Conservation (phyloP, 2,113 vertebrate species). For the Cebus imitator region DNA sequence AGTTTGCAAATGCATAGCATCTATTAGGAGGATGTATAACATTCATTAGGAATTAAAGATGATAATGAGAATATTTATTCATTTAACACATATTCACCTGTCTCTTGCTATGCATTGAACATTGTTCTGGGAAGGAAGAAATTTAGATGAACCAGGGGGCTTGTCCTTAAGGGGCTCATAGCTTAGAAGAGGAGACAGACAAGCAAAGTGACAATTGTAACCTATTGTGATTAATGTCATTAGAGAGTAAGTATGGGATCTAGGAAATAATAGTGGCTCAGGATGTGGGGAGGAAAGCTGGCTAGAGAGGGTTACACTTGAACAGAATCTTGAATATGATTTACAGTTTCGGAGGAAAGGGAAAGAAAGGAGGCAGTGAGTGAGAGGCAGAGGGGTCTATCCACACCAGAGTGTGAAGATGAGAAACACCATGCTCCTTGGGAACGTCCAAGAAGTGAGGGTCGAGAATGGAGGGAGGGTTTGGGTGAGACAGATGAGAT, state of each 20-base stretch:
- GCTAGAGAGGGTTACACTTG: background rate
- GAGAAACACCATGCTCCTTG: background rate
- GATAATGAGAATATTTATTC: background rate
- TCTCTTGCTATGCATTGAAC: background rate
- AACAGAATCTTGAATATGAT: background rate
- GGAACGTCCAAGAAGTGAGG: background rate
- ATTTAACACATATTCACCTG: background rate
- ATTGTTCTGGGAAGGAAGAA: background rate
- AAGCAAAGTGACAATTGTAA: background rate
- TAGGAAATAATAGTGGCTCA: background rate
- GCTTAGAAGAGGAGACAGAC: background rate
- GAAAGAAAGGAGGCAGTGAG: background rate
- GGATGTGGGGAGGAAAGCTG: background rate
- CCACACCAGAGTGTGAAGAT: background rate
- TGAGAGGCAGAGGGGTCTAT: background rate
- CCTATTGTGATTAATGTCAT: too few species aligned
- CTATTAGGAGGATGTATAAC: background rate
- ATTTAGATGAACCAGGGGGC: background rate
- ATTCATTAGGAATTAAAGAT: background rate
- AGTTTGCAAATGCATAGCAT: background rate
- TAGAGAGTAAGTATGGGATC: background rate
- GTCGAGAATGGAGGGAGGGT: accelerated
- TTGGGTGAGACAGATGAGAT: background rate
- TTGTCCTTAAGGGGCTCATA: background rate
- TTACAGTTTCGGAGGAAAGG: background rate